These are phyloP conservation scores for Cylas formicarius DNA, from an alignment of 1,140 invertebrate species.

Conservation along the genomic window DNA sequence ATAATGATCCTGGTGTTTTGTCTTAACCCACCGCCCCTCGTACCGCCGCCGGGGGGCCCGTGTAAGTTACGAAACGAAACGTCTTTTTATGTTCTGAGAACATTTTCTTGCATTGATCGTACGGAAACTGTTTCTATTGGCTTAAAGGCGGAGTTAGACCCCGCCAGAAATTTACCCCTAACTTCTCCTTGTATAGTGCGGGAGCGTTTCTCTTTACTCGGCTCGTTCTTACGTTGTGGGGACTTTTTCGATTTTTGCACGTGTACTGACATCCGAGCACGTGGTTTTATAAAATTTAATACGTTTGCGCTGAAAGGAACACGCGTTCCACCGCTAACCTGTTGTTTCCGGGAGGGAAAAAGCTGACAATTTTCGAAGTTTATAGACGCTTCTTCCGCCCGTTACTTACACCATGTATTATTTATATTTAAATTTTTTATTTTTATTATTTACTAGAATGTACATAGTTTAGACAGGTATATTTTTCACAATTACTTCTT, in stretches of 20 bases:
- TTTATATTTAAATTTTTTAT: too few relatives aligned
- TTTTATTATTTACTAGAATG: too few relatives aligned
- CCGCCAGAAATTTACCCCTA: conserved; percentile 29
- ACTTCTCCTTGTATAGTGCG: conserved; percentile 24
- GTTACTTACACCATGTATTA: too few relatives aligned
- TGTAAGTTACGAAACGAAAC: conserved; percentile 38
- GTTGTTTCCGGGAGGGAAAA: conserved; percentile 13
- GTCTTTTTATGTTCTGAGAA: conserved; percentile 44
- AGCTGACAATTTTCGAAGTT: too few relatives aligned
- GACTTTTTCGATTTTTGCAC: conserved; percentile 29
- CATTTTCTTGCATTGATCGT: conserved; percentile 42
- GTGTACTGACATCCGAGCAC: conserved; percentile 23
- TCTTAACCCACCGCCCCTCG: conserved; percentile 31
- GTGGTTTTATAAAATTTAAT: conserved; percentile 29
- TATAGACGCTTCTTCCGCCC: too few relatives aligned
- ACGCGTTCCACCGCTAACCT: conserved; percentile 10
- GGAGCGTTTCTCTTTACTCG: conserved; percentile 27
- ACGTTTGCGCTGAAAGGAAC: conserved; percentile 27
- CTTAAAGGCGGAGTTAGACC: conserved; percentile 35
- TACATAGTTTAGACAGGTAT: too few relatives aligned
- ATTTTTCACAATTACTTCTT: too few relatives aligned
- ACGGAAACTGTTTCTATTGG: conserved; percentile 32
- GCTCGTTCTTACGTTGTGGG: conserved; percentile 35
- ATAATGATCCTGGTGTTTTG: conserved; percentile 42
- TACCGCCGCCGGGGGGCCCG: not conserved